Conservation (phyloP, 2,113 vertebrate species). For the Poeciliopsis retropinna region DNA sequence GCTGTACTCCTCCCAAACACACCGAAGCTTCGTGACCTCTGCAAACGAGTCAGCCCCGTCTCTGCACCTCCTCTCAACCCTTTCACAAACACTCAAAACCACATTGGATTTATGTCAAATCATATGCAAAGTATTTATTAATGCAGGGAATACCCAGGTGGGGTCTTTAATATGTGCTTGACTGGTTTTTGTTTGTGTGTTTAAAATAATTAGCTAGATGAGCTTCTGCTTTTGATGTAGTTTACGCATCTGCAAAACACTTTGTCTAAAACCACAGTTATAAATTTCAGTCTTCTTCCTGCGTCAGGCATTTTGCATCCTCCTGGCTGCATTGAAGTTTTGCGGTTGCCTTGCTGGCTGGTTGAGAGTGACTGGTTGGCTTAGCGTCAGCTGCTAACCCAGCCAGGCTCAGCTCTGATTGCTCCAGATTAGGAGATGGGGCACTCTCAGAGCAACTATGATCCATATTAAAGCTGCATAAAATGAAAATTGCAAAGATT, state of each 20-base stretch:
- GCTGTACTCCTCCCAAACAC: conserved; percentile 37
- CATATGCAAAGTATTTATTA: background rate
- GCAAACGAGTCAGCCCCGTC: conserved; percentile 27
- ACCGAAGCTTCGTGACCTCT: conserved; percentile 25
- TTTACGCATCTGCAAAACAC: conserved; percentile 1
- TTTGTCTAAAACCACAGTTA: background rate
- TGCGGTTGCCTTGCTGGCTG: conserved; percentile 70
- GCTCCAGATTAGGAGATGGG: conserved; percentile 88
- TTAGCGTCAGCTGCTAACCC: conserved; percentile 84
- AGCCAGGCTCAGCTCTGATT: conserved; percentile 87
- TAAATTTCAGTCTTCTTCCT: conserved; percentile 5
- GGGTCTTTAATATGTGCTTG: background rate
- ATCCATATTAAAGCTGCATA: conserved; percentile 95
- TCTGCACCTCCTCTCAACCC: conserved; percentile 14
- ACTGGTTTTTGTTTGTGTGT: background rate
- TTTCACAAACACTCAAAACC: conserved; percentile 11
- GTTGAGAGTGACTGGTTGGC: conserved; percentile 78
- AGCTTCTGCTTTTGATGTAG: background rate
- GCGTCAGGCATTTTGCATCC: conserved; percentile 22
- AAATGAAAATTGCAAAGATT: conserved; percentile 98
- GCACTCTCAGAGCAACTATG: conserved; percentile 85
- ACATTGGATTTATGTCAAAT: conserved; percentile 8
- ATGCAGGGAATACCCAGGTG: background rate
- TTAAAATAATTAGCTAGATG: background rate
- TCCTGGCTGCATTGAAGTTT: conserved; percentile 45